Conservation (phyloP, 1,140 invertebrate species). For the Venturia canescens region DNA sequence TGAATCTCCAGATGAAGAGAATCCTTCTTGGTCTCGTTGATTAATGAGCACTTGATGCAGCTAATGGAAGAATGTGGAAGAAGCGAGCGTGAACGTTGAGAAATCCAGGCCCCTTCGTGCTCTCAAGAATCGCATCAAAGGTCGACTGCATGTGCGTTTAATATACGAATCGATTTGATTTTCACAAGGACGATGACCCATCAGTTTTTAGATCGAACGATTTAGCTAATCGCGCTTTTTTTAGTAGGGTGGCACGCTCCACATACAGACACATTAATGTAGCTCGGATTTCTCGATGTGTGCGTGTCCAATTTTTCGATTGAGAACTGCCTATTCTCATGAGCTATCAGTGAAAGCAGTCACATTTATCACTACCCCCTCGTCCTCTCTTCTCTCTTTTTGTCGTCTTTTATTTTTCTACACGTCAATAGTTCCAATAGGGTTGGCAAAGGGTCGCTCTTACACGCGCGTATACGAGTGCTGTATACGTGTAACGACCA, state of each 20-base stretch:
- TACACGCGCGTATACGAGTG: background rate
- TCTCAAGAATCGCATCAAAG: no score
- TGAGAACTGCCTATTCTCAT: slow-evolving; percentile 35
- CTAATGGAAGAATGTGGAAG: no score
- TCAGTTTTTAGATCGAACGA: background rate
- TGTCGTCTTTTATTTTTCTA: slow-evolving; percentile 35
- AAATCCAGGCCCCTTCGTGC: no score
- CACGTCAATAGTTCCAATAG: slow-evolving; percentile 40
- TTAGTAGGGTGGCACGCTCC: background rate
- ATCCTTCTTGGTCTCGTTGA: no score
- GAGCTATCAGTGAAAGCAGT: slow-evolving; percentile 40
- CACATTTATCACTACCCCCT: slow-evolving; percentile 41
- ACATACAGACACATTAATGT: background rate
- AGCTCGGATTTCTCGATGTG: slow-evolving; percentile 25
- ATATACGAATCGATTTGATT: background rate
- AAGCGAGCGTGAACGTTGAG: no score
- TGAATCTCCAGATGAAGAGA: no score
- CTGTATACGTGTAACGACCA: slow-evolving; percentile 38
- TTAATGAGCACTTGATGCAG: background rate
- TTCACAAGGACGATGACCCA: background rate
- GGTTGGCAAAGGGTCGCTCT: slow-evolving; percentile 43
- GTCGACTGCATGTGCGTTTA: background rate
- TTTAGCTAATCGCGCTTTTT: slow-evolving; percentile 13
- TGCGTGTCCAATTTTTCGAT: slow-evolving; percentile 38
- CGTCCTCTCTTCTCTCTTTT: slow-evolving; percentile 18